Conservation (phyloP, 2,113 vertebrate species). For the Oxyura jamaicensis region DNA sequence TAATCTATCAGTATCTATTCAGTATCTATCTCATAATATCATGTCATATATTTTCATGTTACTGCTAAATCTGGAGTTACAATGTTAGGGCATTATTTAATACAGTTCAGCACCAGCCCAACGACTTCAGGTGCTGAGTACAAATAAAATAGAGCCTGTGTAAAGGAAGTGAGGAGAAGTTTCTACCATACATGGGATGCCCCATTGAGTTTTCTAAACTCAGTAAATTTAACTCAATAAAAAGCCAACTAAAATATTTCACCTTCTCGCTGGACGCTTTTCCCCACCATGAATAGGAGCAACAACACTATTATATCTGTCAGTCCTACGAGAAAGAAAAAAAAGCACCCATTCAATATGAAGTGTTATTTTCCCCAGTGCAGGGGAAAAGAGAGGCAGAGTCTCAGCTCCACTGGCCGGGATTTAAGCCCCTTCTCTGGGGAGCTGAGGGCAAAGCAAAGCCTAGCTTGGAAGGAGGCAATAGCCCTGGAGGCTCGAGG, state of each 20-base stretch:
- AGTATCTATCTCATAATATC: not conserved
- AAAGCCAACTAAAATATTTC: not conserved
- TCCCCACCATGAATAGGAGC: not conserved
- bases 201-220: not conserved
- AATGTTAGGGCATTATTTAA: not conserved
- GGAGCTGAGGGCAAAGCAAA: slow-evolving; percentile 39
- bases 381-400: not conserved
- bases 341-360: not conserved
- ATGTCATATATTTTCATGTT: not conserved
- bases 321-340: not conserved
- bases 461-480: not conserved
- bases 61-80: not conserved
- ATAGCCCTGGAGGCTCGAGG: not conserved
- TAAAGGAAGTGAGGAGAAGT: not conserved
- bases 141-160: not conserved
- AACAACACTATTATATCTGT: slow-evolving; percentile 14
- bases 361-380: slow-evolving; percentile 23
- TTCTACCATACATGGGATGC: not conserved
- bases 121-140: not conserved
- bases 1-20: not conserved
- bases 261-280: not conserved
- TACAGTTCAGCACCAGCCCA: not conserved
- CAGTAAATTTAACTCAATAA: not conserved
- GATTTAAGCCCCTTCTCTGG: slow-evolving; percentile 33
- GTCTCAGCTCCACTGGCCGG: not conserved